Evolutionary conservation across 2,888 invertebrate species (phyloP), one percentile per base, ranked within the genome.

Genomic region (Acronicta psi): DNA sequence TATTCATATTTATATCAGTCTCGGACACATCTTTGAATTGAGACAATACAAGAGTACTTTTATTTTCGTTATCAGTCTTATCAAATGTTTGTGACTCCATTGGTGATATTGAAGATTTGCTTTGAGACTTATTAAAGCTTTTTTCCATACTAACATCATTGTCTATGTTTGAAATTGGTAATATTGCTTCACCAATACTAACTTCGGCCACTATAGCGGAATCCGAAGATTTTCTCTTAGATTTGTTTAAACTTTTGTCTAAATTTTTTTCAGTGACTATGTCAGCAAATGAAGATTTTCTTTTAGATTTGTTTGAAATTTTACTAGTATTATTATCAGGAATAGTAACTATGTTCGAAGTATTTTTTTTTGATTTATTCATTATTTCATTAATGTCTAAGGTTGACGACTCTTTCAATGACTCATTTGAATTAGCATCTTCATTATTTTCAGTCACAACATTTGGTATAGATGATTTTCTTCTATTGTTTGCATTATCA

Each of bases 11-110:
- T 23, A 71, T 78, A 66, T 87, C 87, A 61, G 69, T 75, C 18
- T 74, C 63, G 18, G 89, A 86, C 7, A 77, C 45, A 63, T 92
- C 89, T 80, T 88, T 90, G n/a, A 89, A 65, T 75, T 90, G 85
- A 49, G 92, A 89, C 49, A 91, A 65, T 43, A 91, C 81, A 36
- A 91, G 75, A 16, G 90, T 92, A 66, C 85, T 91, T 77, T 75
- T 75, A 37, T 60, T 73, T 43, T 50, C 64, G 17, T 50, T 57
- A 9, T 51, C 66, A 49, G 69, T 62, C 41, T 71, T 68, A 47
- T 73, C 59, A 25, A 62, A 45, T 36, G 10, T 42, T 31, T 40
- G 57, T 23, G 76, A 77, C 31, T 77, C 51, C 11, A 31, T 38
- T 1, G 40, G 55, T 16, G 68, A 70, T 18, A 65, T 29, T 10